Conservation (phyloP, 1,140 invertebrate species). For the Lepidostoma basale region DNA sequence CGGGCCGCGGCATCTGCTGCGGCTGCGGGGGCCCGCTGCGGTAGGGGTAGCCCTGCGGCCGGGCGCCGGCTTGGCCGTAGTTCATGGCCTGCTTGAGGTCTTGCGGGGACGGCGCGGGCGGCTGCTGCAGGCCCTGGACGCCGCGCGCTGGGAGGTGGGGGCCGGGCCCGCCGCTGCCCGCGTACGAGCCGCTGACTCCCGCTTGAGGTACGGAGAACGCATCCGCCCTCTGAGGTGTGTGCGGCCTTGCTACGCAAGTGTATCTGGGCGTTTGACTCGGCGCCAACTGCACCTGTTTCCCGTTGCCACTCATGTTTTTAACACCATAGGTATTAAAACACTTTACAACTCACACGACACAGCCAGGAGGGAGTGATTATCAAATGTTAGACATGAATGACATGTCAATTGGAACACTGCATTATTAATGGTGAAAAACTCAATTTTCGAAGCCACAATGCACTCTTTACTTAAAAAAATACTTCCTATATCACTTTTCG, state of each 20-base stretch:
- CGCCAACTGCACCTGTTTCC: conserved; percentile 39
- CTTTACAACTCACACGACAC: conserved; percentile 15
- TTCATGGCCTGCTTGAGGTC: conserved; percentile 17
- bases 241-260: conserved; percentile 19
- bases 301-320: conserved; percentile 44
- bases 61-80: conserved; percentile 19
- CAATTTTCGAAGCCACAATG: conserved; percentile 6
- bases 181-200: not conserved
- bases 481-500: conserved; percentile 8
- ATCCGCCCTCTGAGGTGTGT: conserved; percentile 26
- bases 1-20: not conserved
- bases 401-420: conserved; percentile 36
- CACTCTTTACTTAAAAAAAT: not conserved
- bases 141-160: not conserved
- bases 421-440: conserved; percentile 28
- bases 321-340: conserved; percentile 35
- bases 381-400: conserved; percentile 35
- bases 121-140: not conserved
- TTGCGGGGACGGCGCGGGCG: conserved; percentile 19
- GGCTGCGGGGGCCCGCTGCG: conserved; percentile 17
- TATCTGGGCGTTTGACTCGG: conserved; percentile 25
- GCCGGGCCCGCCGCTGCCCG: not conserved
- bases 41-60: conserved; percentile 5
- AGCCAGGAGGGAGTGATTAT: conserved; percentile 17
- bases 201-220: conserved; percentile 23